These are phyloP conservation scores for Diorhabda elongata DNA, from an alignment of 1,140 invertebrate genomes.

Conservation along the genomic window DNA sequence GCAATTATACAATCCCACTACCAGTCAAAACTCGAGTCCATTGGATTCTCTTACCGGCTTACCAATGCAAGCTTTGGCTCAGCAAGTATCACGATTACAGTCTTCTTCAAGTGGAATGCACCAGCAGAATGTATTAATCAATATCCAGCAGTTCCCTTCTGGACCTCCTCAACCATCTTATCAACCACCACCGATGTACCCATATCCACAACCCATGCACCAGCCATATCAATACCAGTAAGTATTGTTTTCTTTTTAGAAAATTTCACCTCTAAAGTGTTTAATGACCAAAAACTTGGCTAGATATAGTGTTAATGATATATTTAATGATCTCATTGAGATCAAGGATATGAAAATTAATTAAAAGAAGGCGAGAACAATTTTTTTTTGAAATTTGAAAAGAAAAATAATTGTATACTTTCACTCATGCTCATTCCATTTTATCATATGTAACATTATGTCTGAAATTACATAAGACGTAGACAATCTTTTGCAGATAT, in stretches of 20 bases:
- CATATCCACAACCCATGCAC: slow-evolving; percentile 34
- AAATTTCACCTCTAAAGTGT: too few species aligned
- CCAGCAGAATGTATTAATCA: slow-evolving; percentile 47
- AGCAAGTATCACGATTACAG: slow-evolving; percentile 45
- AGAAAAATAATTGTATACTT: too few species aligned
- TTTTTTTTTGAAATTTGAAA: too few species aligned
- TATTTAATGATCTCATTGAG: too few species aligned
- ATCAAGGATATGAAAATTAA: too few species aligned
- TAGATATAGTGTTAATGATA: too few species aligned
- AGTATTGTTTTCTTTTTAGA: slow-evolving; percentile 23
- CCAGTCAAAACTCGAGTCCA: slow-evolving; percentile 15
- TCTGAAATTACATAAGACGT: too few species aligned
- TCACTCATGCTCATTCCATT: too few species aligned
- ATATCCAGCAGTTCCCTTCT: slow-evolving; percentile 46
- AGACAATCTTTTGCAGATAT: too few species aligned
- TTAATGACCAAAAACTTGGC: too few species aligned
- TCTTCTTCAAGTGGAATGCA: slow-evolving; percentile 38
- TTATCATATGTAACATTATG: too few species aligned
- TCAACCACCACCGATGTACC: slow-evolving; percentile 39
- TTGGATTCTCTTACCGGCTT: slow-evolving; percentile 38
- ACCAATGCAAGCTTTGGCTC: slow-evolving; percentile 45
- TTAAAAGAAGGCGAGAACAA: too few species aligned
- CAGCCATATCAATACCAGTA: slow-evolving; percentile 44
- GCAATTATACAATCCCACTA: slow-evolving; percentile 41
- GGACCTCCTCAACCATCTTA: slow-evolving; percentile 37